Conservation (phyloP, 2,888 invertebrate species). For the Gastracanthus pulcherrimus region DNA sequence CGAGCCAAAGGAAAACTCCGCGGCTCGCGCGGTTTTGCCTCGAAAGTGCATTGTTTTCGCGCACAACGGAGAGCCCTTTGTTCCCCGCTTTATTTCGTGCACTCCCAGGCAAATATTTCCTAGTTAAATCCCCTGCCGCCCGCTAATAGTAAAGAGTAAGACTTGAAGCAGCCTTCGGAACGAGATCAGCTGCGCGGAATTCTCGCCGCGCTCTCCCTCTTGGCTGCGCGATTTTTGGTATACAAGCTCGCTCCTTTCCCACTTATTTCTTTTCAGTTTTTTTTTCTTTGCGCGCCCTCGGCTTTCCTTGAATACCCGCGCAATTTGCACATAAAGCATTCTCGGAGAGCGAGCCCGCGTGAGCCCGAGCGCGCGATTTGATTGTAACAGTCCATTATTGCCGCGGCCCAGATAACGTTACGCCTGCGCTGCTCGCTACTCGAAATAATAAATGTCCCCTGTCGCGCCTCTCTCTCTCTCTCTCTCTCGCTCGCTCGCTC, state of each 20-base stretch:
- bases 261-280: neutral
- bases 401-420: no score
- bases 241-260: neutral
- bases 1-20: neutral
- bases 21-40: neutral
- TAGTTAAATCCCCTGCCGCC: neutral
- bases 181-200: conserved; percentile 17
- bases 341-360: no score
- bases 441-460: conserved; percentile 66
- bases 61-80: neutral
- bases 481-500: neutral
- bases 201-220: neutral
- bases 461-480: conserved; percentile 24
- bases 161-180: neutral
- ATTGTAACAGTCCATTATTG: conserved; percentile 45
- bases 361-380: no score
- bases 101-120: conserved; percentile 16
- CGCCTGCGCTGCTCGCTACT: conserved; percentile 22
- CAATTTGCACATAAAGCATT: conserved; percentile 54
- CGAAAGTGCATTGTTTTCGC: conserved; percentile 37
- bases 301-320: neutral
- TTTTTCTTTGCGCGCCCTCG: neutral
- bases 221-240: neutral
- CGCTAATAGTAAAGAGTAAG: neutral
- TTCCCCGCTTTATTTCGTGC: conserved; percentile 14